Percentiles rank a stretch among this genome's conserved stretches.
phyloP scores from a whole-genome alignment of 2,797 vertebrate species.

The Scolopax rusticola region DNA sequence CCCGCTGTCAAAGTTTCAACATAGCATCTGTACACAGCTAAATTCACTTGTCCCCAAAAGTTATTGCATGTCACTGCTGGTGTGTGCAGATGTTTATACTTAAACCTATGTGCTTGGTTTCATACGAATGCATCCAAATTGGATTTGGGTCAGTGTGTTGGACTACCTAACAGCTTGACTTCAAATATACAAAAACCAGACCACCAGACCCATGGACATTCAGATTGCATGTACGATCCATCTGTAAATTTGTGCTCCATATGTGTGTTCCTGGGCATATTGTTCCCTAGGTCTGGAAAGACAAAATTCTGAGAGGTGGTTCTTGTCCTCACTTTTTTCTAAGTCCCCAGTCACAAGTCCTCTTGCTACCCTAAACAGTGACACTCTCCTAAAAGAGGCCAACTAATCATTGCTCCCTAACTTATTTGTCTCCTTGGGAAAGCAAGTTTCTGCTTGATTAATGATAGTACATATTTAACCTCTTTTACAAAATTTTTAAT shows the following conservation, averaged over 20 bases:
- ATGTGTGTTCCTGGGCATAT: neutral
- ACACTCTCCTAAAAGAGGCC: neutral
- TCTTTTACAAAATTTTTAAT: neutral
- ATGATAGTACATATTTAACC: neutral
- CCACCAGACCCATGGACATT: neutral
- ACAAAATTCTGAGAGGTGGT: neutral
- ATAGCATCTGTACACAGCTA: neutral
- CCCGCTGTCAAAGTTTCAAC: neutral
- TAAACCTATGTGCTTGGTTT: neutral
- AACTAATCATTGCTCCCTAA: neutral
- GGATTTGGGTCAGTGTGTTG: neutral
- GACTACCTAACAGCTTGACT: neutral
- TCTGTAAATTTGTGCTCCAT: neutral
- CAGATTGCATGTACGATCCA: neutral
- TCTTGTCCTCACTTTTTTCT: neutral
- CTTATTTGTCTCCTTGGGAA: neutral
- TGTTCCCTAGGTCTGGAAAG: neutral
- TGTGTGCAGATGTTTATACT: neutral
- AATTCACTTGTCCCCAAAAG: neutral
- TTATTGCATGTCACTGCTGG: neutral
- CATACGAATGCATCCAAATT: neutral
- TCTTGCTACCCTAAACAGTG: neutral
- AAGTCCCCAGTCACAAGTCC: neutral
- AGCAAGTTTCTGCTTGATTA: neutral
- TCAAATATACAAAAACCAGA: neutral